A percentile compares a stretch with the other conserved stretches of the same genome.
Evolutionary conservation across 1,140 invertebrate species (phyloP).

Genomic region (Hestina assimilis): DNA sequence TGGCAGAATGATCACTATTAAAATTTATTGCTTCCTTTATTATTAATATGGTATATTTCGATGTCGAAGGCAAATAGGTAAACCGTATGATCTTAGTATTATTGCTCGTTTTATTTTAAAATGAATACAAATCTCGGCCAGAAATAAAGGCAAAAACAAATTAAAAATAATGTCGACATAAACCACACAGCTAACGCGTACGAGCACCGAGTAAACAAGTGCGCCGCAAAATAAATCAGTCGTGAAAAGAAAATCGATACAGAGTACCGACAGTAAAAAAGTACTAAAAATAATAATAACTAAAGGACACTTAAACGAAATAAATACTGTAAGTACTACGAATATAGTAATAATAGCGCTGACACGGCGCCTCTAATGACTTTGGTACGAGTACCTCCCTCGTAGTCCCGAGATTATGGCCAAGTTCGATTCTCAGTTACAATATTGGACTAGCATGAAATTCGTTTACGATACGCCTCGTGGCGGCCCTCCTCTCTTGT

Average conservation of each 20-base stretch:
- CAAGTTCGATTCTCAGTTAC: conserved; percentile 65
- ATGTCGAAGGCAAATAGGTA: no score
- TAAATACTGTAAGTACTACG: conserved; percentile 77
- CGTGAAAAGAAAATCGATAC: conserved; percentile 11
- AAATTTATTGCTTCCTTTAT: neutral
- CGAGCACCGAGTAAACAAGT: conserved; percentile 5
- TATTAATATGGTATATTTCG: neutral
- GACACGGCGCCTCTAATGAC: conserved; percentile 41
- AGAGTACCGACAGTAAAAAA: conserved; percentile 38
- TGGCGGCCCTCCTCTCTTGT: conserved; percentile 15
- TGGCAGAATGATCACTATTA: neutral
- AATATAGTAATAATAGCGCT: conserved; percentile 41
- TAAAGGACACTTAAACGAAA: conserved; percentile 63
- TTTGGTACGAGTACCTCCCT: conserved; percentile 58
- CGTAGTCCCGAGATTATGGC: conserved; percentile 58
- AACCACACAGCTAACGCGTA: neutral
- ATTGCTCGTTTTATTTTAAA: neutral
- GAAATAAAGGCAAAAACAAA: neutral
- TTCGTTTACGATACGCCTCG: conserved; percentile 54
- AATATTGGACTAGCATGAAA: conserved; percentile 74
- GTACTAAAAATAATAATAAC: conserved; percentile 37
- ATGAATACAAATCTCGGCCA: neutral
- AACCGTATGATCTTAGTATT: no score
- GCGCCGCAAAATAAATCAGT: conserved; percentile 37
- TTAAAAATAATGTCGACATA: neutral